Percentiles rank a stretch among this genome's conserved stretches.
Evolutionary conservation across 2,888 invertebrate genomes (phyloP).

Genomic region (Drosophila anomelani): DNA sequence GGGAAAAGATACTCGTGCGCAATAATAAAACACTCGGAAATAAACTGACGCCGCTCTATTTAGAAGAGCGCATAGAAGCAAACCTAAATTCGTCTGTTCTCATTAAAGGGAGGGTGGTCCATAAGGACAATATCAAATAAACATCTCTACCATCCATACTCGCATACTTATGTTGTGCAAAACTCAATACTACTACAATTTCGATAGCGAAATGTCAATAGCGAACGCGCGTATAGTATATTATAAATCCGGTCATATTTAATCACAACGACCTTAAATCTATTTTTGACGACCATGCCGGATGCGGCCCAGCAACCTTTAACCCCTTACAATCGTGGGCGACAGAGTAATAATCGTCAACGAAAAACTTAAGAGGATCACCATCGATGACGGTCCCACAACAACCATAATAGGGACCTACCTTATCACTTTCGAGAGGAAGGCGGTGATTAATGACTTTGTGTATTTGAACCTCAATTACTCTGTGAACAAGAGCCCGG

Average conservation of each 20-base stretch:
- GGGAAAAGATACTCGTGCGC: conserved; percentile 1
- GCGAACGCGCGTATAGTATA: background rate
- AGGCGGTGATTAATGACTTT: conserved; percentile 9
- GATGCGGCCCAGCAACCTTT: background rate
- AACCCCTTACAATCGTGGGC: conserved; percentile 1
- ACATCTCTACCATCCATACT: background rate
- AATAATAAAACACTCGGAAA: conserved; percentile 11
- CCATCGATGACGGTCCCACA: conserved; percentile 5
- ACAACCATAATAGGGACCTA: background rate
- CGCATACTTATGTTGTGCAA: background rate
- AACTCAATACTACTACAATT: background rate
- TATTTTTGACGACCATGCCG: background rate
- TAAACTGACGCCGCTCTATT: conserved; percentile 5
- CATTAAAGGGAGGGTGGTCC: conserved; percentile 2
- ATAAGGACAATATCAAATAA: conserved; percentile 1
- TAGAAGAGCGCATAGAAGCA: conserved; percentile 7
- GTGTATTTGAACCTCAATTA: background rate
- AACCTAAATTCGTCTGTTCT: conserved; percentile 1
- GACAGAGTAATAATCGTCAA: conserved; percentile 9
- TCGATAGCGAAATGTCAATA: too few relatives aligned
- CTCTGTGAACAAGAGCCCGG: conserved; percentile 1
- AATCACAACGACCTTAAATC: conserved; percentile 6
- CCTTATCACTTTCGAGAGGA: conserved; percentile 3
- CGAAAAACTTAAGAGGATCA: background rate
- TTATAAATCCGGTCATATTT: conserved; percentile 4